Evolutionary conservation across 2,888 invertebrate species (phyloP).

Genomic region (Drosophila dives): DNA sequence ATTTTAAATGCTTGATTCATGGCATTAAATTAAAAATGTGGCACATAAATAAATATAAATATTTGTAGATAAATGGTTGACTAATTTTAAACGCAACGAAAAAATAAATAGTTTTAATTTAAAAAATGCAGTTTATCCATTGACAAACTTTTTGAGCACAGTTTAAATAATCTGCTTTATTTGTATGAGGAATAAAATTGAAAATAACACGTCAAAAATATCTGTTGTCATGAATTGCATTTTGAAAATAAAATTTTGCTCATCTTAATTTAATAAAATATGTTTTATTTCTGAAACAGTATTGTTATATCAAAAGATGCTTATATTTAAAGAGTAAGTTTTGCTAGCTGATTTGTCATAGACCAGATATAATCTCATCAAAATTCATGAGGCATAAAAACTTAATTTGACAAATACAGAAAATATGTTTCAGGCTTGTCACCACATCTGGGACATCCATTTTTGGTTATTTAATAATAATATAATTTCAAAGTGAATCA

Average conservation of each 20-base stretch:
- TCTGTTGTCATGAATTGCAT: not conserved
- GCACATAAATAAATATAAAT: constrained; percentile 44
- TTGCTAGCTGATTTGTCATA: not conserved
- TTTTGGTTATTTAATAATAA: constrained; percentile 1
- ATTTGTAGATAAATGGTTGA: constrained; percentile 50
- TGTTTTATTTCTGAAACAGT: no score
- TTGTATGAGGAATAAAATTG: constrained; percentile 2
- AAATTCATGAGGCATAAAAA: not conserved
- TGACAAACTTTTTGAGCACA: constrained; percentile 18
- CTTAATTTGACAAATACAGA: not conserved
- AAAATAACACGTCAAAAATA: not conserved
- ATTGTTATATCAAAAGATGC: no score
- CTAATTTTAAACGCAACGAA: constrained; percentile 32
- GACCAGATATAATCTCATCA: not conserved
- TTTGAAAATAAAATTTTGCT: not conserved
- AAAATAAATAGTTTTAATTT: constrained; percentile 8
- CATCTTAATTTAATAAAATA: not conserved
- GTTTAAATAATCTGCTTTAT: constrained; percentile 35
- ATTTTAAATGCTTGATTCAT: constrained; percentile 13
- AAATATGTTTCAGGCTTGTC: not conserved
- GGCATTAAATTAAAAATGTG: constrained; percentile 58
- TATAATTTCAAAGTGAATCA: constrained; percentile 1
- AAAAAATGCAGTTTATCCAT: constrained; percentile 24
- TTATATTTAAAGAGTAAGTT: no score
- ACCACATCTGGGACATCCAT: no score